Base-by-base conservation (phyloP, 2,797 vertebrate species). In the Cuniculus paca region DNA sequence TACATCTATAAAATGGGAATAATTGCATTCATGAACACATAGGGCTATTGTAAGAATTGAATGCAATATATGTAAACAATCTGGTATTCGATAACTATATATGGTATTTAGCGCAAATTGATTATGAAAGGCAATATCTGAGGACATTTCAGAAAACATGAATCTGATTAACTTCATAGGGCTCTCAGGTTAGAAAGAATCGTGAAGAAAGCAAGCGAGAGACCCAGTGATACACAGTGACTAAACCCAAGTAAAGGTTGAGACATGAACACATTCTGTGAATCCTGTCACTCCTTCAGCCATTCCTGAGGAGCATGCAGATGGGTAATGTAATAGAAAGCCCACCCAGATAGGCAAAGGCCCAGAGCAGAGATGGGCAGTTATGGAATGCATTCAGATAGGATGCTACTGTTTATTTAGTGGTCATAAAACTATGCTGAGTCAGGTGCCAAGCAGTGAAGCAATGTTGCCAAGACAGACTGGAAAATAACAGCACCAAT, bases 121-220 rank as follows among this genome's bases (percentile, higher is more conserved):
- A 36, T 52, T 63, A 50, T 70, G n/a, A 82, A 34, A 82, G 2
- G 75, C 79, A 14, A 3, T 36, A 90, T 42, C 1, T 77, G 56
- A 90, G 34, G 31, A 3, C 74, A 83, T 83, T 90, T 94, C 91
- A 50, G 65, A 90, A 95, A 94, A 42, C 26, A 45, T 11, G 39
- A 94, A 80, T 88, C 9, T 63, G 1, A 28, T 95, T 31, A 75
- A 80, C n/a, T 91, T 80, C 24, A 1, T 50, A 7, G 39, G 45
- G n/a, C n/a, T 87, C 86, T 96, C 28, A 50, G 14, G 74, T 82
- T 88, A 77, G 45, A 90, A 90, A 90, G 36, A 63, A 75, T 50
- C 26, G 77, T 22, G 11, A 88, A 54, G 60, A 61, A 79, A 85
- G 48, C 48, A 75, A 85, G 12, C 72, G 50, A 95, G n/a, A n/a